Evolutionary conservation across 1,140 invertebrate genomes (phyloP), one percentile per base, ranked within the genome.

Genomic region (Brachionus sp.): DNA sequence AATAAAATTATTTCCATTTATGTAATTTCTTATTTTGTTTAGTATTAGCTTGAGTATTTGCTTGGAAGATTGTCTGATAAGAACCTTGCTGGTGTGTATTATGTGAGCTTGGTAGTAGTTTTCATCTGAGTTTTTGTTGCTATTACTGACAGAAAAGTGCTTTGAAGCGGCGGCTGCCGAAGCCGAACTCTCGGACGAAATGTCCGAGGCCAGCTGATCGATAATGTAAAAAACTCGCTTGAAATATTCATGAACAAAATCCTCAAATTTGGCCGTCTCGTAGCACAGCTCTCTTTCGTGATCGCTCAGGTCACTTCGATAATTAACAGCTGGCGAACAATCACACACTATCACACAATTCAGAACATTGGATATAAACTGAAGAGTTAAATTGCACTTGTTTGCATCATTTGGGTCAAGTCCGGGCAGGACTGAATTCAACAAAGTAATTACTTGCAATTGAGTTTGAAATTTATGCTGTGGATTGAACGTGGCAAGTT

Each of bases 401-500:
- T 92, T 91, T 39, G 93, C 91, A 88, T 97, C 95, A 86, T 97
- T 98, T 0, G 94, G 92, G 89, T 98, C 95, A 53, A 97, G 93
- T 5, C 94, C 95, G 0, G 95, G 95, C 12, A 97, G 88, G 0
- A 93, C 90, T 1, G 92, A 91, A 85, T 94, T 92, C 3, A 97
- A 88, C 4, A 97, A 88, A 1, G 94, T 94, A 3, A 97, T 90
- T 0, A 95, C 92, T 86, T 95, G 93, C 0, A 91, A 91, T 33
- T 92, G 92, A 12, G 94, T 94, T 86, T 94, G 93, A 6, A 92
- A 91, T 87, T 92, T 94, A 80, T 90, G 87, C 82, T 87, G 87
- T 4, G 84, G 82, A 46, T 85, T 87, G 85, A 87, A 88, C 84
- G 92, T 89, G 82, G 90, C 88, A 5, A 91, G 90, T 4, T 93